Evolutionary conservation across 2,888 invertebrate genomes (phyloP), one percentile per base, ranked within the genome.

Genomic region (Stenichneumon culpator): DNA sequence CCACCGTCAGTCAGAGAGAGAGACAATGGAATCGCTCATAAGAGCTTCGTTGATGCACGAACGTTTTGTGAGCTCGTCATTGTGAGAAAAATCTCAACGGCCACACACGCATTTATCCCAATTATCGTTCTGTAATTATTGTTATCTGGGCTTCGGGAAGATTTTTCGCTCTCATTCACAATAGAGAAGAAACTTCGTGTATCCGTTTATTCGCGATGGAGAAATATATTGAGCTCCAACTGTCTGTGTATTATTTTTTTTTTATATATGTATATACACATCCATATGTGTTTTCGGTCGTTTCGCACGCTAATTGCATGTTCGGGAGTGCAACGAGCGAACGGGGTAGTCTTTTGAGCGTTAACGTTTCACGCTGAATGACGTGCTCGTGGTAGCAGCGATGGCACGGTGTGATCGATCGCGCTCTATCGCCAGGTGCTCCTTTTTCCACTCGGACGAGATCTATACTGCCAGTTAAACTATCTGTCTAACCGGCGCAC

Each of bases 1-100:
- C 32, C 32, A 22, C 63, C n/a, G 28, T 32, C 63, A 32, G 63
- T 50, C 32, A 44, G 67, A 78, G 69, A 86, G 80, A 83, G 67
- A 78, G 69, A 86, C 85, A 86, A 86, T 86, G 85, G 79, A 73
- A 73, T 80, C 79, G 72, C 79, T 86, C 63, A 86, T 77, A 63
- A 68, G 36, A 63, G 67, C 70, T 36, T 79, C 82, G 63, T 74
- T 69, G 52, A 57, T 68, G 74, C 63, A 32, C 16, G 32, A 32
- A n/a, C 36, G 39, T 32, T 75, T 75, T 32, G 63, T 44, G 79
- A 52, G 79, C 74, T 74, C 74, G 68, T 52, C 72, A 50, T 57
- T 52, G 68, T 68, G 28, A 44, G 52, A 28, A 67, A 72, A 73
- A 54, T 11, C n/a, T n/a, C 44, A n/a, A 16, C 67, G 79, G 63